Base-by-base conservation (phyloP, 2,797 vertebrate species). In the Tauraco hartlaubi region DNA sequence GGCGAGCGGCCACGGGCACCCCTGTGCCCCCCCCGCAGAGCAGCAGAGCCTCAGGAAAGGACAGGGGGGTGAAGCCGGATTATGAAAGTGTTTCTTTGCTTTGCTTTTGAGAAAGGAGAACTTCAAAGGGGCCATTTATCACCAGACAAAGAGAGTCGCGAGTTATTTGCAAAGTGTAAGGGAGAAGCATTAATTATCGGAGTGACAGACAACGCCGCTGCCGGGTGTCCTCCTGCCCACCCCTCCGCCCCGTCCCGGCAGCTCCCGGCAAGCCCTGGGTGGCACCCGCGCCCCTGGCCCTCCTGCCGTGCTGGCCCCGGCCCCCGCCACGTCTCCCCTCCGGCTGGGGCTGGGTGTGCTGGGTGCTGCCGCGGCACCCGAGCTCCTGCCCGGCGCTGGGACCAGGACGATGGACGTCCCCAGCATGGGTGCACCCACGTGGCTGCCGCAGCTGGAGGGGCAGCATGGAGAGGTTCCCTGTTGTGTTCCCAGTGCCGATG, bases 81-180 rank as follows among this genome's bases (percentile, higher is more conserved):
- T 86, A 80, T 94, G 92, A 91, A 96, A 92, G 87, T 92, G 92
- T 90, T 95, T 93, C 96, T 96, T 95, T 92, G 89, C 93, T 96
- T 97, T 96, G 74, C 95, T 94, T 95, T 97, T 80, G 92, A 96
- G 95, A 95, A 75, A 77, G 81, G 90, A 85, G 91, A 95, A 96
- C 90, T 95, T 97, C 96, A 96, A 97, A 97, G 92, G 80, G 67
- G 77, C 74, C 81, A 92, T 92, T 95, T 96, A 96, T 92, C 91
- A 90, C 87, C 79, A 69, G 79, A 88, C 94, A 97, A 97, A 96
- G 94, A 94, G 94, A 96, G 84, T 88, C 18, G 85, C 63, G 21
- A 73, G 79, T 31, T 89, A 92, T 96, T 96, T 94, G 90, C 95
- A 83, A 88, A 95, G 94, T 35, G 80, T 62, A 88, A 69, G 89